Conservation (phyloP, 2,797 vertebrate species). For the Sebastes taczanowskii region DNA sequence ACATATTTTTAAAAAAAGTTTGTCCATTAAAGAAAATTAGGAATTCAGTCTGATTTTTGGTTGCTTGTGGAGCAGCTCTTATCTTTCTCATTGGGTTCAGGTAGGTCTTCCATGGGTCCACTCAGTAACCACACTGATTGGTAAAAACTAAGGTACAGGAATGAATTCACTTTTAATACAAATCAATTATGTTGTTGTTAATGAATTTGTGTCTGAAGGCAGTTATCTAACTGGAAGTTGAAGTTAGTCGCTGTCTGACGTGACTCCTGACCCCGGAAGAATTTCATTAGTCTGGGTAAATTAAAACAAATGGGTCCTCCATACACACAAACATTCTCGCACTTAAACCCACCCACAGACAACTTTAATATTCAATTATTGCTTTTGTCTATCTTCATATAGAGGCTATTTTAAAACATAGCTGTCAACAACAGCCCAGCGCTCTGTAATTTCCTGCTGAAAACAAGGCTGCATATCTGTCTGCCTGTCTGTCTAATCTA, state of each 20-base stretch:
- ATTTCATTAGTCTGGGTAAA: background rate
- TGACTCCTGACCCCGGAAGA: background rate
- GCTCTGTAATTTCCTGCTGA: conserved; percentile 38
- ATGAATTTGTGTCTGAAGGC: background rate
- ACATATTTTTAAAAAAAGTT: too few relatives aligned
- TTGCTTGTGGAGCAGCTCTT: background rate
- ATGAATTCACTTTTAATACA: background rate
- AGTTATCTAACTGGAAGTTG: background rate
- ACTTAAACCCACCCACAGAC: background rate
- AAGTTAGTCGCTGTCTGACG: background rate
- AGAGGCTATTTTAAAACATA: background rate
- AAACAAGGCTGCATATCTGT: conserved; percentile 16
- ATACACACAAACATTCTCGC: background rate
- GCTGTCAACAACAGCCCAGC: background rate
- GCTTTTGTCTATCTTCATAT: background rate
- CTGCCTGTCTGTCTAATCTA: conserved; percentile 19
- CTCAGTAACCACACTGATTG: too few relatives aligned
- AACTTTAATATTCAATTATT: conserved; percentile 15
- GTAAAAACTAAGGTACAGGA: background rate
- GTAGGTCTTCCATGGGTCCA: background rate
- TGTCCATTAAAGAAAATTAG: background rate
- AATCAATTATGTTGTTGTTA: conserved; percentile 13
- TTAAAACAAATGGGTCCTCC: background rate
- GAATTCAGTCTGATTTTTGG: background rate
- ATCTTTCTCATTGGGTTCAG: background rate